phyloP scores from a whole-genome alignment of 2,797 vertebrate genomes.

The Triplophysa bombifrons region DNA sequence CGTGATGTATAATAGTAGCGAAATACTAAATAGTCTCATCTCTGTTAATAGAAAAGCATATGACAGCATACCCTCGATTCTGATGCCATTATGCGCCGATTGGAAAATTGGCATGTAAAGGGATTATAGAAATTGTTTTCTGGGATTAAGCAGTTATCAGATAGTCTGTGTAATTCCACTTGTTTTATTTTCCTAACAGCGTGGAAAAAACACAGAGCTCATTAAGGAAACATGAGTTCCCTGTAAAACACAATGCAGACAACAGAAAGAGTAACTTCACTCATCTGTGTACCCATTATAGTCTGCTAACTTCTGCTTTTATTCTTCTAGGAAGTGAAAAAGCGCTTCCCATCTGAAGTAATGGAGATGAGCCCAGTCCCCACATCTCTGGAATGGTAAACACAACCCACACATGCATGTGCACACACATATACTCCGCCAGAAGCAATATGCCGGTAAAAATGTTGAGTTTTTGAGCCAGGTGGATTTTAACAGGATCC shows the following conservation, averaged over 20 bases:
- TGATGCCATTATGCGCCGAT: background rate
- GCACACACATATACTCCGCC: background rate
- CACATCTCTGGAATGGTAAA: constrained; percentile 7
- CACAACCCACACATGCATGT: background rate
- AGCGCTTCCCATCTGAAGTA: background rate
- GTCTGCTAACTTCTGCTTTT: background rate
- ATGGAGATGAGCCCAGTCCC: background rate
- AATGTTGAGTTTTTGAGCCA: background rate
- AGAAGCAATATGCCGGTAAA: background rate
- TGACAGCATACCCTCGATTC: background rate
- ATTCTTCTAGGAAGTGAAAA: background rate
- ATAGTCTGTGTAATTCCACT: constrained; percentile 22
- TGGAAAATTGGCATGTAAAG: constrained; percentile 27
- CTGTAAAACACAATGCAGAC: background rate
- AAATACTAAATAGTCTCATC: background rate
- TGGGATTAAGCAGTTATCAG: constrained; percentile 41
- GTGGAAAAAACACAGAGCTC: background rate
- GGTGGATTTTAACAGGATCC: background rate
- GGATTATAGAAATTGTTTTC: constrained; percentile 36
- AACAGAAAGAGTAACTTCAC: background rate
- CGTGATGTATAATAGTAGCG: background rate
- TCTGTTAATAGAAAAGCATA: background rate
- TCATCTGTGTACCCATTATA: background rate
- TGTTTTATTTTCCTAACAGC: constrained; percentile 34
- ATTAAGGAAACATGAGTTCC: constrained; percentile 28